A percentile compares a stretch with the other conserved stretches of the same genome.
Conservation (phyloP, 2,113 vertebrate genomes). For the Phoenicopterus ruber region DNA sequence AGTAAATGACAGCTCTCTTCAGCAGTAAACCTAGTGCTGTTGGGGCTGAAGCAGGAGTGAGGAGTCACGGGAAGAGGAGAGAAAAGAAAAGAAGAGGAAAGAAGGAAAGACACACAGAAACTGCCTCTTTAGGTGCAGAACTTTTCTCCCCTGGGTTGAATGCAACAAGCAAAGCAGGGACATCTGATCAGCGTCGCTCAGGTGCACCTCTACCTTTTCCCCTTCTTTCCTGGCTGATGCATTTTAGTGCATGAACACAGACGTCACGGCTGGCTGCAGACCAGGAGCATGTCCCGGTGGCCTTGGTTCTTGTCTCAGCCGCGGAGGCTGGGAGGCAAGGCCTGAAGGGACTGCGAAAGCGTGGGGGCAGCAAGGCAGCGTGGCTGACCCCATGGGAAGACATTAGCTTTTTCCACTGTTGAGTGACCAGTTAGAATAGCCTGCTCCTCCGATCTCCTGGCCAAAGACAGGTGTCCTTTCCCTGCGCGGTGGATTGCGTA, state of each 20-base stretch:
- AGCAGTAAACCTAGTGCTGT: neutral
- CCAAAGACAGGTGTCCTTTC: neutral
- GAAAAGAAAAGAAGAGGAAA: neutral
- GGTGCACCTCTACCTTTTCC: neutral
- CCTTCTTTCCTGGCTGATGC: neutral
- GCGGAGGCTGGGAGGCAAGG: neutral
- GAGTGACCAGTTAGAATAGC: neutral
- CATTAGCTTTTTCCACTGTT: neutral
- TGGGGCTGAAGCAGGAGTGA: neutral
- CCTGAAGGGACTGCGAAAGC: neutral
- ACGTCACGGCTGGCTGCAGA: neutral
- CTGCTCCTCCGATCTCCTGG: neutral
- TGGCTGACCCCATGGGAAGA: neutral
- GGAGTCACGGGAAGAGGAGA: neutral
- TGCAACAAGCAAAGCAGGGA: neutral
- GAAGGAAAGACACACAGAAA: neutral
- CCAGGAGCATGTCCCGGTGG: neutral
- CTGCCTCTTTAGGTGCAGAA: neutral
- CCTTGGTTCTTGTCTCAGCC: neutral
- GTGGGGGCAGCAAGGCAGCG: neutral
- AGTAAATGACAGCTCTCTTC: neutral
- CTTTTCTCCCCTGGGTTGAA: neutral
- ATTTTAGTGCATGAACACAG: neutral
- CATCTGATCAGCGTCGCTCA: rapidly evolving
- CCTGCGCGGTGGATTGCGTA: neutral